Evolutionary conservation across 2,888 invertebrate genomes (phyloP).

Genomic region (Phorcus lineatus): DNA sequence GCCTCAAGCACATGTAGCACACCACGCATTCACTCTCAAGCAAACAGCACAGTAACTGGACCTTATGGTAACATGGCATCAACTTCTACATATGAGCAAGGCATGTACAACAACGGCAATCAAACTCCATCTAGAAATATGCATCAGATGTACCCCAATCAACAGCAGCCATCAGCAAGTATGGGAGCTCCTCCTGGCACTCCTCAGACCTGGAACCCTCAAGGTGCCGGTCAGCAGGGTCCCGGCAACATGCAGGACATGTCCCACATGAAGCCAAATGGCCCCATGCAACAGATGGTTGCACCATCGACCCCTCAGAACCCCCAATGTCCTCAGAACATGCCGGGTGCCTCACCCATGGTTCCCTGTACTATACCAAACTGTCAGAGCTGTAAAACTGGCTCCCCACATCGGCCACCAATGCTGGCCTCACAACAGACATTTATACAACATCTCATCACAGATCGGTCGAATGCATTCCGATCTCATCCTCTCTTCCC

Average conservation of each 20-base stretch:
- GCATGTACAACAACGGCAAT: slow-evolving; percentile 5
- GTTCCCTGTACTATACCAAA: slow-evolving; percentile 50
- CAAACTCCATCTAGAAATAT: slow-evolving; percentile 9
- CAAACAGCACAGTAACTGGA: slow-evolving; percentile 17
- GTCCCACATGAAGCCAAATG: slow-evolving; percentile 20
- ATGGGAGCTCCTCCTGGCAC: not conserved
- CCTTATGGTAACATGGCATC: slow-evolving; percentile 12
- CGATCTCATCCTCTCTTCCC: slow-evolving; percentile 74
- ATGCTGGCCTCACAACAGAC: slow-evolving; percentile 70
- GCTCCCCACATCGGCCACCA: slow-evolving; percentile 56
- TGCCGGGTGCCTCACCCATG: slow-evolving; percentile 30
- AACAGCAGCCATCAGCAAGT: slow-evolving; percentile 29
- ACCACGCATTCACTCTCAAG: not conserved
- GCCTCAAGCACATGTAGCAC: slow-evolving; percentile 13
- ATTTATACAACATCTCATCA: slow-evolving; percentile 73
- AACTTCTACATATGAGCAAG: not conserved
- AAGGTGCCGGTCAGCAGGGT: slow-evolving; percentile 17
- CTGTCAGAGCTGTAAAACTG: slow-evolving; percentile 64
- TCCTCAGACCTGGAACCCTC: not conserved
- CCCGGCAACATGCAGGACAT: slow-evolving; percentile 33
- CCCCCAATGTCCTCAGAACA: not conserved
- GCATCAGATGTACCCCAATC: slow-evolving; percentile 37
- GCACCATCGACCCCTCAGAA: slow-evolving; percentile 4
- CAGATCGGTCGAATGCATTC: slow-evolving; percentile 72
- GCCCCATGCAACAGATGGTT: slow-evolving; percentile 26